A percentile compares a stretch with the other conserved stretches of the same genome.
Conservation (phyloP, 2,888 invertebrate genomes). For the Apamea sordens region DNA sequence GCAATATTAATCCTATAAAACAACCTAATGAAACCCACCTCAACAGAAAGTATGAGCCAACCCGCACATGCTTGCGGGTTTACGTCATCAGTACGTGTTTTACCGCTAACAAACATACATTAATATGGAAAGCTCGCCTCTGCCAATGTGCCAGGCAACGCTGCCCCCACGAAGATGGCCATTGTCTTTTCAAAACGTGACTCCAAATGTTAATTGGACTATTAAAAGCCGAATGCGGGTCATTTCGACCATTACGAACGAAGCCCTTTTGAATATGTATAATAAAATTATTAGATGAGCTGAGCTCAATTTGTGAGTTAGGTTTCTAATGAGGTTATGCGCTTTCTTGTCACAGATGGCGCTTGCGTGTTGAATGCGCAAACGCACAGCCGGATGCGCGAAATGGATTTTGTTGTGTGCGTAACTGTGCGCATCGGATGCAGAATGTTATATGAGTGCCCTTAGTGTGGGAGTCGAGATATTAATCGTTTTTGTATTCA, state of each 20-base stretch:
- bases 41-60: slow-evolving; percentile 77
- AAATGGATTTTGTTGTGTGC: slow-evolving; percentile 86
- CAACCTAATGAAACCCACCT: slow-evolving; percentile 72
- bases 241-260: slow-evolving; percentile 88
- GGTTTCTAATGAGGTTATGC: slow-evolving; percentile 90
- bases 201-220: slow-evolving; percentile 90
- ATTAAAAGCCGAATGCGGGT: slow-evolving; percentile 90
- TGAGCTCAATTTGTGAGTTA: slow-evolving; percentile 88
- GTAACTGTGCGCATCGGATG: slow-evolving; percentile 83
- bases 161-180: slow-evolving; percentile 89
- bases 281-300: slow-evolving; percentile 89
- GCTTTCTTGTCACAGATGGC: slow-evolving; percentile 90
- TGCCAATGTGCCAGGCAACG: slow-evolving; percentile 88
- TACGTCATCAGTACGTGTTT: slow-evolving; percentile 89
- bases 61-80: slow-evolving; percentile 82
- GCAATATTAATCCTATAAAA: slow-evolving; percentile 63
- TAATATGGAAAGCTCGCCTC: slow-evolving; percentile 89
- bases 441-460: slow-evolving; percentile 82
- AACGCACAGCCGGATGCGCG: slow-evolving; percentile 88
- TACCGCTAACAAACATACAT: slow-evolving; percentile 90
- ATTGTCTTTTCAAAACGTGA: slow-evolving; percentile 90
- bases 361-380: slow-evolving; percentile 86
- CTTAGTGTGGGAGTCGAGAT: slow-evolving; percentile 76
- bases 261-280: slow-evolving; percentile 90
- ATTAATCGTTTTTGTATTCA: slow-evolving; percentile 73